Percentiles rank a stretch among this genome's conserved stretches.
These are phyloP conservation scores for Vannuccia rotundouncinata DNA, from an alignment of 2,888 invertebrate genomes.

Conservation along the genomic window DNA sequence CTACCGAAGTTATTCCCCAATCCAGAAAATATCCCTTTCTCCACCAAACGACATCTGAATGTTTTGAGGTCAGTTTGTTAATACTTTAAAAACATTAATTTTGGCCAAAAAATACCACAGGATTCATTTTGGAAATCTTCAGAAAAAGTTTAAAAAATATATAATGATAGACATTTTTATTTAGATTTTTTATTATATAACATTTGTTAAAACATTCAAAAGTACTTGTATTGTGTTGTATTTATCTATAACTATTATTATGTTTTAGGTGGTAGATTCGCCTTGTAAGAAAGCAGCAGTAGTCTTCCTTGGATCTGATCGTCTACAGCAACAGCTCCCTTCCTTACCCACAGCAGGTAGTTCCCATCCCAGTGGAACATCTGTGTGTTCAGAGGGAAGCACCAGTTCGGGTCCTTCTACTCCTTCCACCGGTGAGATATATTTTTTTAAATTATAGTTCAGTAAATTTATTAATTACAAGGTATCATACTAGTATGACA, in stretches of 20 bases:
- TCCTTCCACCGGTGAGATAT: not conserved
- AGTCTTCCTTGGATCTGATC: not conserved
- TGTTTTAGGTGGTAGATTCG: not conserved
- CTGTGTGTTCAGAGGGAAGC: not conserved
- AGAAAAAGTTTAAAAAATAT: no score
- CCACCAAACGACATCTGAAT: conserved; percentile 9
- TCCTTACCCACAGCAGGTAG: not conserved
- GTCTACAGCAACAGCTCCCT: not conserved
- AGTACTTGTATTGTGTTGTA: no score
- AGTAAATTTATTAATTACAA: no score
- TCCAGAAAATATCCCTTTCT: not conserved
- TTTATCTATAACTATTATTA: not conserved
- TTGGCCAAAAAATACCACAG: no score
- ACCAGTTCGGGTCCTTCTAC: not conserved
- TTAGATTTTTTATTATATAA: no score
- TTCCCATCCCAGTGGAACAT: not conserved
- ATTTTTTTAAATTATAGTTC: no score
- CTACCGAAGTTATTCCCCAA: conserved; percentile 41
- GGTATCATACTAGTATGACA: no score
- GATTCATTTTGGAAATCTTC: no score
- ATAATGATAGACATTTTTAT: no score
- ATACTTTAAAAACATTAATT: no score
- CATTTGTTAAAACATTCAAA: no score
- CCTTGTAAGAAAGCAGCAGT: conserved; percentile 5
- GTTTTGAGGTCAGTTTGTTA: conserved; percentile 26